Evolutionary conservation across 1,140 invertebrate genomes (phyloP), one percentile per base, ranked within the genome.

Genomic region (Brachionus rubens): DNA sequence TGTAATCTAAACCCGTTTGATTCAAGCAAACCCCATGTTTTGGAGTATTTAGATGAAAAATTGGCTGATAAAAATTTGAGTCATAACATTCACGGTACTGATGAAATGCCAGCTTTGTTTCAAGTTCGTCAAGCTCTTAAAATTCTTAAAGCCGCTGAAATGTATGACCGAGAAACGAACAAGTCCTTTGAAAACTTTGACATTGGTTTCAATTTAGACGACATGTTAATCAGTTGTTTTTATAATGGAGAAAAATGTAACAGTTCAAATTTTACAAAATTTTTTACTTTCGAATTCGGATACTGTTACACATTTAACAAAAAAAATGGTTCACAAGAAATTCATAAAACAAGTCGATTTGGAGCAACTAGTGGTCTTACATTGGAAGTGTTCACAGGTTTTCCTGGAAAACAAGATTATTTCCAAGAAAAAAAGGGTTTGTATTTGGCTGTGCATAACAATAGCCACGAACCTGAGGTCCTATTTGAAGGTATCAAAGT

Each of bases 221-320:
- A 47, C 14, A 48, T 72, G 68, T 14, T 72, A 21, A 48, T 72
- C 6, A 72, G 46, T 5, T 72, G 68, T n/a, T 50, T 14, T 14
- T 70, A 19, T 30, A 46, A 70, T 30, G 41, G 41, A 7, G 4
- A 16, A 26, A 47, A 12, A 54, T 72, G 68, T 40, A n/a, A 10
- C 19, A 26, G 43, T n/a, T 24, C 12, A 2, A 46, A 72, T 30
- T 72, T 72, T 72, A 7, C 7, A 14, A 33, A 0, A 21, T 40
- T 19, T 24, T 72, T n/a, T 12, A 30, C 12, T 40, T 48, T 19
- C n/a, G 28, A 36, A 7, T 72, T 48, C 28, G 9, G 21, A 5
- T 48, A 72, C 3, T 72, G 68, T 24, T 72, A 26, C 28, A 50
- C 68, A 21, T 72, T 48, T 14, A 72, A 72, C n/a, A 70, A 30